Evolutionary conservation across 2,797 vertebrate species (phyloP).

Genomic region (Allobates femoralis): DNA sequence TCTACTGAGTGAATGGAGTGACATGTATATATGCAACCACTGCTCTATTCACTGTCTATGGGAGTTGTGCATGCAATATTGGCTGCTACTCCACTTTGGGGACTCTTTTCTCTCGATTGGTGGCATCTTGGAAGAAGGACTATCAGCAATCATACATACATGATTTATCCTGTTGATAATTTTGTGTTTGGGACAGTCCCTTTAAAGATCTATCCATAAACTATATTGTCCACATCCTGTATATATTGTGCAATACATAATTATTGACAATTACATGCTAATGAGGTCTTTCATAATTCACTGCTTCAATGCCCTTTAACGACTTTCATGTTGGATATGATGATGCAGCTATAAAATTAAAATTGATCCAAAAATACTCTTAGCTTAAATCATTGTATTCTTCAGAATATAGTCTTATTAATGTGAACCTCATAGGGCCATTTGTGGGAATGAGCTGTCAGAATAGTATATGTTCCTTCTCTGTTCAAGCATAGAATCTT

Average conservation of each 20-base stretch:
- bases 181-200: too few relatives aligned
- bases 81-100: too few relatives aligned
- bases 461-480: slow-evolving; percentile 1
- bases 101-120: too few relatives aligned
- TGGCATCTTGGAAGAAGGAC: too few relatives aligned
- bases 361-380: background rate
- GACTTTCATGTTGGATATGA: background rate
- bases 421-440: background rate
- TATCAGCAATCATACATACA: too few relatives aligned
- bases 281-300: background rate
- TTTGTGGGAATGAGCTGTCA: background rate
- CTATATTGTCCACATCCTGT: too few relatives aligned
- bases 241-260: background rate
- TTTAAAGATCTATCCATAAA: too few relatives aligned
- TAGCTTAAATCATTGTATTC: background rate
- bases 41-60: too few relatives aligned
- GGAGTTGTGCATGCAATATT: too few relatives aligned
- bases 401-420: background rate
- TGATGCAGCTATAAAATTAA: background rate
- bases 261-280: background rate
- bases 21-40: too few relatives aligned
- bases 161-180: too few relatives aligned
- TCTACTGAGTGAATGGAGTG: too few relatives aligned
- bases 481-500: background rate
- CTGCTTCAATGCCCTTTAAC: background rate